Conservation (phyloP, 1,140 invertebrate species). For the Asbolus verrucosus region DNA sequence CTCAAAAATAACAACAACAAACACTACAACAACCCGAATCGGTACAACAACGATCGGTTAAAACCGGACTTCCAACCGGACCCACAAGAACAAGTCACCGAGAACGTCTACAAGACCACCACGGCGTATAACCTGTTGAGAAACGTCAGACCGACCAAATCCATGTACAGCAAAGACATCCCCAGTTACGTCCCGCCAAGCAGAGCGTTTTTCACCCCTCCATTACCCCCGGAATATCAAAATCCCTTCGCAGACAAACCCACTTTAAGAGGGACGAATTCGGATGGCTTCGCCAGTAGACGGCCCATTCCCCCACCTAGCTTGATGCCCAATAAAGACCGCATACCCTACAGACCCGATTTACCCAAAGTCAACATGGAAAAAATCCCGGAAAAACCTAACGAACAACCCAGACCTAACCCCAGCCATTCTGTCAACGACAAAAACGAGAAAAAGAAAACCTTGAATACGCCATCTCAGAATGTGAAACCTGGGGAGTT, state of each 20-base stretch:
- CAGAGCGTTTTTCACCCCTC: constrained; percentile 81
- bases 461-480: constrained; percentile 77
- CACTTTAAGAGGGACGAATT: constrained; percentile 79
- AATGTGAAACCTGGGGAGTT: constrained; percentile 65
- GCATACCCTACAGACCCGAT: constrained; percentile 80
- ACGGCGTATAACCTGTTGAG: constrained; percentile 64
- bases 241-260: constrained; percentile 88
- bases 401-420: constrained; percentile 47
- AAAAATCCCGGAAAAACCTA: constrained; percentile 49
- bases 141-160: constrained; percentile 67
- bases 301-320: constrained; percentile 81
- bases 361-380: constrained; percentile 64
- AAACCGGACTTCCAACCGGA: constrained; percentile 55
- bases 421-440: constrained; percentile 48
- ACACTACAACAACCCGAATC: constrained; percentile 75
- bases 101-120: constrained; percentile 60
- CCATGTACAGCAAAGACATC: constrained; percentile 71
- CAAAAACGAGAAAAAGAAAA: constrained; percentile 72
- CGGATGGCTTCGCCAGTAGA: constrained; percentile 72
- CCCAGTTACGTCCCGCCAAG: constrained; percentile 85
- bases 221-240: constrained; percentile 79
- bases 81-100: constrained; percentile 58
- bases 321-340: constrained; percentile 79
- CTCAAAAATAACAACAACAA: constrained; percentile 78
- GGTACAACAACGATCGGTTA: constrained; percentile 63